These are phyloP conservation scores for Otocyon megalotis DNA, from an alignment of 2,113 vertebrate species.

Conservation along the genomic window DNA sequence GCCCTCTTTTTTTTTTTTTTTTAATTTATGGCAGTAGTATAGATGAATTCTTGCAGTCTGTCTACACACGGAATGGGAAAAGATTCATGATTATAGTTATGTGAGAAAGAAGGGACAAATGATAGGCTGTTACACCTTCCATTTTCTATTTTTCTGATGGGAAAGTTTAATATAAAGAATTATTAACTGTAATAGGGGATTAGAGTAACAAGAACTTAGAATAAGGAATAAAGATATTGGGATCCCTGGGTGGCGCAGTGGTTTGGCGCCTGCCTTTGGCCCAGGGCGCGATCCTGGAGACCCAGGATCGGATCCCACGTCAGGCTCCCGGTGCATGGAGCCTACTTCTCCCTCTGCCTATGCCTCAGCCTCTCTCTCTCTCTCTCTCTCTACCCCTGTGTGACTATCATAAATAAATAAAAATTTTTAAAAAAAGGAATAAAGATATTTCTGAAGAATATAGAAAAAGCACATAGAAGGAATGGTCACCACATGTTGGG, in stretches of 20 bases:
- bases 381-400: too few relatives aligned
- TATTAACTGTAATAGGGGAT: not conserved
- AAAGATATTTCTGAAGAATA: conserved; percentile 11
- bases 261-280: too few relatives aligned
- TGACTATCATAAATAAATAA: too few relatives aligned
- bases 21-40: not conserved
- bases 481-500: not conserved
- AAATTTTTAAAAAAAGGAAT: too few relatives aligned
- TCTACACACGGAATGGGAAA: not conserved
- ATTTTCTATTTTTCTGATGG: not conserved
- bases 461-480: not conserved
- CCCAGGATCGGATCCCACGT: too few relatives aligned
- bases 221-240: conserved; percentile 13
- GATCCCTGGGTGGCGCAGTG: too few relatives aligned
- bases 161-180: conserved; percentile 30
- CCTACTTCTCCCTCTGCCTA: too few relatives aligned
- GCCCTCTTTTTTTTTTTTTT: not conserved
- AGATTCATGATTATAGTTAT: not conserved
- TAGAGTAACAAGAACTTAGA: not conserved
- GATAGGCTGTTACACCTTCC: not conserved
- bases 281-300: too few relatives aligned
- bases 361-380: too few relatives aligned
- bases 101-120: not conserved
- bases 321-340: too few relatives aligned
- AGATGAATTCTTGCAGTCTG: not conserved